These are phyloP conservation scores for Harpagus bidentatus DNA, from an alignment of 2,113 vertebrate species.

Conservation along the genomic window DNA sequence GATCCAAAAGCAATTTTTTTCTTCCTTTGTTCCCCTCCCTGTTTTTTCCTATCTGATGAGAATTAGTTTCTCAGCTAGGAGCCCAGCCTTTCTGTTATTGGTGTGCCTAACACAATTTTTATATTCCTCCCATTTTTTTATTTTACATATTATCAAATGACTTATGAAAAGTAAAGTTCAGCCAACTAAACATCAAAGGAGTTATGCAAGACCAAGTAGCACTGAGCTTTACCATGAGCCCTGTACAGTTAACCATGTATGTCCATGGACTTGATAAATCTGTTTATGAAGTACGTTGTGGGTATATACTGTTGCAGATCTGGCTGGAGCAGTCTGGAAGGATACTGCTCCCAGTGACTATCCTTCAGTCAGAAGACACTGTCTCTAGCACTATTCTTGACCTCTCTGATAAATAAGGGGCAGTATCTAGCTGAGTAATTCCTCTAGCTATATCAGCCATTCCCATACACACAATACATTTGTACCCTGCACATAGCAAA, in stretches of 20 bases:
- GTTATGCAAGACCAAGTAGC: background rate
- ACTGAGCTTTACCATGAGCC: background rate
- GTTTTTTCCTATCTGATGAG: conserved; percentile 38
- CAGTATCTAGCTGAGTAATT: background rate
- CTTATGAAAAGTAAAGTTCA: background rate
- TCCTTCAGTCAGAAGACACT: background rate
- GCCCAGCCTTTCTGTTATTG: background rate
- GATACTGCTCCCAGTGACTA: background rate
- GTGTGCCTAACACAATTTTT: background rate
- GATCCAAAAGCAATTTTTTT: conserved; percentile 27
- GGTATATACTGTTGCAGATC: background rate
- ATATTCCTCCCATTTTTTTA: background rate
- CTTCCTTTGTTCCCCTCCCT: conserved; percentile 20
- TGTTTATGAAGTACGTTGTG: background rate
- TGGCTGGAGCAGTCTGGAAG: background rate
- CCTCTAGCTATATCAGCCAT: background rate
- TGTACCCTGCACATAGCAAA: background rate
- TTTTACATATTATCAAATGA: background rate
- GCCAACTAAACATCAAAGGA: background rate
- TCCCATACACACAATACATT: background rate
- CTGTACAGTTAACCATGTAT: background rate
- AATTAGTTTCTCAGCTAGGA: background rate
- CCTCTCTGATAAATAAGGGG: background rate
- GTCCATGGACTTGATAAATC: background rate
- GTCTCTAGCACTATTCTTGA: background rate